These are phyloP conservation scores for Leistus spinibarbis DNA, from an alignment of 2,888 invertebrate genomes.

Conservation along the genomic window DNA sequence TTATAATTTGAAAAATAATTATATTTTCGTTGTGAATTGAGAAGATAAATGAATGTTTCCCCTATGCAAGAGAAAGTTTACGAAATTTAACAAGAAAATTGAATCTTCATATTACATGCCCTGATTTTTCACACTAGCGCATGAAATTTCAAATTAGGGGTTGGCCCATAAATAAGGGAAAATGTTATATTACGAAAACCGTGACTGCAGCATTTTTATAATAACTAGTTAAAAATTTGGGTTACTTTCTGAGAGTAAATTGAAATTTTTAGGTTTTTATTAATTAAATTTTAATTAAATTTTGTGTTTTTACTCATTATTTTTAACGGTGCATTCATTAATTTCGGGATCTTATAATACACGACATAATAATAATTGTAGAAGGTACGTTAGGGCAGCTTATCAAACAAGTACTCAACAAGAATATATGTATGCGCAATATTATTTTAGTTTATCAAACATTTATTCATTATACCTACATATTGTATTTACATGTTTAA, in stretches of 20 bases:
- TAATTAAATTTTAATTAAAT: not conserved
- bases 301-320: not conserved
- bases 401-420: too few species aligned
- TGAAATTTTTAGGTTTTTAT: not conserved
- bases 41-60: not conserved
- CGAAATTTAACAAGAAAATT: slow-evolving; percentile 10
- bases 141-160: slow-evolving; percentile 36
- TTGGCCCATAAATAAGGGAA: slow-evolving; percentile 13
- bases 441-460: too few species aligned
- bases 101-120: slow-evolving; percentile 35
- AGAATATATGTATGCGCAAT: too few species aligned
- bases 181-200: slow-evolving; percentile 28
- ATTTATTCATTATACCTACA: too few species aligned
- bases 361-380: too few species aligned
- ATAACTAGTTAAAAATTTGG: slow-evolving; percentile 7
- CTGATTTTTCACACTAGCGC: slow-evolving; percentile 32
- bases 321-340: not conserved
- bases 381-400: too few species aligned
- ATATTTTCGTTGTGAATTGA: not conserved
- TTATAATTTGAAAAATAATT: too few species aligned
- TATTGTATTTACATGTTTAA: too few species aligned
- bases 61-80: slow-evolving; percentile 16
- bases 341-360: too few species aligned
- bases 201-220: slow-evolving; percentile 29
- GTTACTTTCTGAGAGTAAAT: not conserved